phyloP scores from a whole-genome alignment of 2,888 invertebrate genomes.

The Hedychridium roseum region DNA sequence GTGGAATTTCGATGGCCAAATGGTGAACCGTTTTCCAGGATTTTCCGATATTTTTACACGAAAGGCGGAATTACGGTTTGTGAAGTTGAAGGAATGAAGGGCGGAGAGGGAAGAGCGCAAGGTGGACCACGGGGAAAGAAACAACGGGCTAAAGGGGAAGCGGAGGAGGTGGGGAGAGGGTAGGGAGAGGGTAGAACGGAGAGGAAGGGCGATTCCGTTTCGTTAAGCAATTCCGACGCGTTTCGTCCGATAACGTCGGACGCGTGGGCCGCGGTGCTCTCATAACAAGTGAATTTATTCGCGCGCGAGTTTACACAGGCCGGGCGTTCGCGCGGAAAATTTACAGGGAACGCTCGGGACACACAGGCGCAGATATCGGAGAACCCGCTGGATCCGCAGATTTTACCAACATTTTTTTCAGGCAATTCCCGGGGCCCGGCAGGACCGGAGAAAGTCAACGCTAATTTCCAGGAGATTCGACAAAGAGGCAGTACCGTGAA shows the following conservation, averaged over 20 bases:
- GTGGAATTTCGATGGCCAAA: too few relatives aligned
- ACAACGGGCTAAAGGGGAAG: slow-evolving; percentile 1
- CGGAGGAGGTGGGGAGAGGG: neutral
- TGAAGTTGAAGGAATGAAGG: too few relatives aligned
- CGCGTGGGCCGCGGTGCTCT: slow-evolving; percentile 26
- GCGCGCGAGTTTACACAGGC: slow-evolving; percentile 36
- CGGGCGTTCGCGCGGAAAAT: slow-evolving; percentile 37
- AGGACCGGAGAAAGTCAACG: too few relatives aligned
- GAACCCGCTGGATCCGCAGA: slow-evolving; percentile 29
- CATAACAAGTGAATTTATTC: slow-evolving; percentile 50
- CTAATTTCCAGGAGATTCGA: too few relatives aligned
- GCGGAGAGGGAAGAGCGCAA: neutral
- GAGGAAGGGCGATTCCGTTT: slow-evolving; percentile 41
- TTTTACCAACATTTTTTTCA: slow-evolving; percentile 29
- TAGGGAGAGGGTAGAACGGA: slow-evolving; percentile 24
- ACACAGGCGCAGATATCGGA: slow-evolving; percentile 16
- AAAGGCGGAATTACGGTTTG: too few relatives aligned
- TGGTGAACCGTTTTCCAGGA: too few relatives aligned
- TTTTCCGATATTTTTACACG: too few relatives aligned
- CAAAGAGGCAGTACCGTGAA: too few relatives aligned
- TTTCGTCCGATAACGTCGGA: slow-evolving; percentile 44
- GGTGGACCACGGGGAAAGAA: neutral
- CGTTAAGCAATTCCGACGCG: slow-evolving; percentile 49
- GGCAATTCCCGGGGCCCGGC: neutral
- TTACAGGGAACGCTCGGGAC: slow-evolving; percentile 29